phyloP scores from a whole-genome alignment of 2,797 vertebrate genomes.

The Microtus californicus region DNA sequence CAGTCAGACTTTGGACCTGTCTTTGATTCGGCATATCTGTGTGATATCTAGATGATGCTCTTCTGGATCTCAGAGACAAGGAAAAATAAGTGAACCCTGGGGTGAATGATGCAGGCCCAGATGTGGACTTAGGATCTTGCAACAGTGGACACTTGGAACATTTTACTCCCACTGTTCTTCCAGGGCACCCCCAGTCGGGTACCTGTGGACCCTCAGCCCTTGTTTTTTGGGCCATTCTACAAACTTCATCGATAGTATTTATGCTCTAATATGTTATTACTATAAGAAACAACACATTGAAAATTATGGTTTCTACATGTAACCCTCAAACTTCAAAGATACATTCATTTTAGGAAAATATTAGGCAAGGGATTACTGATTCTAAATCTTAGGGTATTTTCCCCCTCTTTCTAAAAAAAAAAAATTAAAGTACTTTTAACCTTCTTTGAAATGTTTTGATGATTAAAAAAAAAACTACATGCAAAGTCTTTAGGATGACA shows the following conservation, averaged over 20 bases:
- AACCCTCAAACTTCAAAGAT: constrained; percentile 5
- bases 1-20: not conserved
- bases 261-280: not conserved
- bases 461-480: not conserved
- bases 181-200: not conserved
- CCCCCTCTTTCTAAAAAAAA: not conserved
- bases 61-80: not conserved
- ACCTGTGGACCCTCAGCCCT: not conserved
- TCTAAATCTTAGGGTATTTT: not conserved
- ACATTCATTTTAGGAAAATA: not conserved
- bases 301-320: not conserved
- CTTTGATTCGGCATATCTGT: not conserved
- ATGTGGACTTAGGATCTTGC: not conserved
- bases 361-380: not conserved
- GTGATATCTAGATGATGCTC: fast-evolving
- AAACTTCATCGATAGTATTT: not conserved
- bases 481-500: not conserved
- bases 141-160: not conserved
- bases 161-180: not conserved
- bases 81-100: not conserved
- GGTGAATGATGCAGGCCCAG: not conserved
- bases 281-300: not conserved
- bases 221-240: not conserved
- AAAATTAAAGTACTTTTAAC: not conserved
- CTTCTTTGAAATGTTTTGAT: not conserved